Evolutionary conservation across 2,888 invertebrate species (phyloP), one percentile per base, ranked within the genome.

Genomic region (Hipparchia semele): DNA sequence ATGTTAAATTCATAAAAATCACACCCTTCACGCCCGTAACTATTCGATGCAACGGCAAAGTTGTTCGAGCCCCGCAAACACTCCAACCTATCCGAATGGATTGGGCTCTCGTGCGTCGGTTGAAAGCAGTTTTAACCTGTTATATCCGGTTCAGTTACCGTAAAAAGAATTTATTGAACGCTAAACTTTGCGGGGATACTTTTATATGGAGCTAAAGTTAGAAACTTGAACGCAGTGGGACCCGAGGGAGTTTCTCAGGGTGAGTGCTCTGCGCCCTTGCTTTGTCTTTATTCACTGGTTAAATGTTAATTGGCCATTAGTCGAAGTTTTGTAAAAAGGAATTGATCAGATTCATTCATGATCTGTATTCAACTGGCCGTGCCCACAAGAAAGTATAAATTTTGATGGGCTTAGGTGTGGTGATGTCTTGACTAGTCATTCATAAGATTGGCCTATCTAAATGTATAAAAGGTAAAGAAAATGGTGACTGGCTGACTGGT

Each of bases 141-240:
- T 65, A 51, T 51, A 65, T 53, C 65, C 53, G 65, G 65, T 65
- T 65, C 65, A 65, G 53, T 65, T 53, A 65, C 6, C 65, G 53
- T 49, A 53, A 65, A 65, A 65, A 53, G 51, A 65, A 51, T 65
- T 65, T 65, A 65, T 53, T 65, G 65, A 65, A 53, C 53, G 53
- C 65, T 64, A 49, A 64, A 62, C 45, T 46, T 46, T 61, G 8
- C 7, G 2, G 23, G 6, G 51, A 23, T 64, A 33, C 65, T 53
- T 65, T 65, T 53, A 51, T 33, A 33, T 65, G 12, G 51, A 51
- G 33, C 65, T 12, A 33, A 58, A 53, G 51, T 65, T 65, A 51
- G 65, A 33, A 51, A 65, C 65, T 62, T 62, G 13, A 8, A 13
- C 46, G 46, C 13, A 13, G 45, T 9, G 39, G 46, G 3, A 60